Percentiles rank a stretch among this genome's conserved stretches.
phyloP scores from a whole-genome alignment of 2,113 vertebrate genomes.

The Brienomyrus longianalis region DNA sequence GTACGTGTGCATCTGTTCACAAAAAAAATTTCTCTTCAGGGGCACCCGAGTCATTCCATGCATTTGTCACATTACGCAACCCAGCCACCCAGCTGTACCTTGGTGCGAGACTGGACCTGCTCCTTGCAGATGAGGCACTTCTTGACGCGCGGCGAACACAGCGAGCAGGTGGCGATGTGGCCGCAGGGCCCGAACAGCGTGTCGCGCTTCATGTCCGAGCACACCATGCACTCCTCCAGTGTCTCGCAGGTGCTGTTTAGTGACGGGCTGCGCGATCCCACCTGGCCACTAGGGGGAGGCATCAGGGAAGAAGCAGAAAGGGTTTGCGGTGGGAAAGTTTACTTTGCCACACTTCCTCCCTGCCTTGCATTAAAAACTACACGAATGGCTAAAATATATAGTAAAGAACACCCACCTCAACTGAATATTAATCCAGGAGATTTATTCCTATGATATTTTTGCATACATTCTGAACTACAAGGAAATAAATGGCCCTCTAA shows the following conservation, averaged over 20 bases:
- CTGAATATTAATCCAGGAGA: neutral
- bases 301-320: neutral
- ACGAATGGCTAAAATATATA: neutral
- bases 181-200: slow-evolving; percentile 97
- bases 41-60: neutral
- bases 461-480: neutral
- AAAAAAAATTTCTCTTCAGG: neutral
- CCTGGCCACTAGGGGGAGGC: slow-evolving; percentile 73
- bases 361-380: neutral
- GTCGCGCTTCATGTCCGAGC: slow-evolving; percentile 96
- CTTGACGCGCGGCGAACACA: slow-evolving; percentile 97
- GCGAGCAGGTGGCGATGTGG: slow-evolving; percentile 94
- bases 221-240: slow-evolving; percentile 98
- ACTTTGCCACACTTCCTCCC: neutral
- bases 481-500: neutral
- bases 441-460: neutral
- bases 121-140: slow-evolving; percentile 99
- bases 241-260: slow-evolving; percentile 94
- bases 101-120: slow-evolving; percentile 95
- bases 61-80: neutral
- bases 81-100: slow-evolving; percentile 59
- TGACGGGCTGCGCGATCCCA: slow-evolving; percentile 91
- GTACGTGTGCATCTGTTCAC: neutral
- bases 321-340: neutral
- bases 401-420: neutral